phyloP scores from a whole-genome alignment of 64 coral and sea anemone species.

The Montipora sp. region DNA sequence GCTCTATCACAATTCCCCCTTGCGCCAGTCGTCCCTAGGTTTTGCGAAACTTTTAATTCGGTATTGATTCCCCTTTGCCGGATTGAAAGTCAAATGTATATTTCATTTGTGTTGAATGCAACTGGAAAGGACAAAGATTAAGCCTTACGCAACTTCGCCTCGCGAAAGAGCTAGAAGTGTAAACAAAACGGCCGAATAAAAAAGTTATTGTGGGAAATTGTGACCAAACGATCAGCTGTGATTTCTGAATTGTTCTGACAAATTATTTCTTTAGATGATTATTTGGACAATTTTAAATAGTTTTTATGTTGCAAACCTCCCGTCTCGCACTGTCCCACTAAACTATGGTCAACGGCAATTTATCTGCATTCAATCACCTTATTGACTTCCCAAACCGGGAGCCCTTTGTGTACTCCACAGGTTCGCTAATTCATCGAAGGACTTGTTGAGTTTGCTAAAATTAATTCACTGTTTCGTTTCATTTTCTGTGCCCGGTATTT shows the following conservation, averaged over 20 bases:
- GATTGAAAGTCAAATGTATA: neutral
- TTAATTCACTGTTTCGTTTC: no score
- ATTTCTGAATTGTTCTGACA: constrained; percentile 16
- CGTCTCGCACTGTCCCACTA: neutral
- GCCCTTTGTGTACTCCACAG: no score
- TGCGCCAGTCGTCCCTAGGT: no score
- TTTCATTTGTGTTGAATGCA: neutral
- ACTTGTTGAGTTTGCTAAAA: no score
- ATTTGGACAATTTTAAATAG: neutral
- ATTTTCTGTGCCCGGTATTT: no score
- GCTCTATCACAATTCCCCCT: no score
- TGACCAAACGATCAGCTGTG: constrained; percentile 3
- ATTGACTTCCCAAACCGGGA: no score
- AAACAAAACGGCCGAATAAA: neutral
- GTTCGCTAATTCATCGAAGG: no score
- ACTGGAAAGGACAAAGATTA: neutral
- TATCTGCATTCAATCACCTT: neutral
- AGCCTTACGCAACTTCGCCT: neutral
- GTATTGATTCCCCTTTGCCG: neutral
- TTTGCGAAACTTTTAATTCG: neutral
- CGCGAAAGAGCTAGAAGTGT: neutral
- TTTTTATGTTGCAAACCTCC: neutral
- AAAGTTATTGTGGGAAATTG: constrained; percentile 1
- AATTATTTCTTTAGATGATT: neutral
- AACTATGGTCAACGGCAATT: neutral